Base-by-base conservation (phyloP, 2,888 invertebrate species). In the Lamellibrachia columna region DNA sequence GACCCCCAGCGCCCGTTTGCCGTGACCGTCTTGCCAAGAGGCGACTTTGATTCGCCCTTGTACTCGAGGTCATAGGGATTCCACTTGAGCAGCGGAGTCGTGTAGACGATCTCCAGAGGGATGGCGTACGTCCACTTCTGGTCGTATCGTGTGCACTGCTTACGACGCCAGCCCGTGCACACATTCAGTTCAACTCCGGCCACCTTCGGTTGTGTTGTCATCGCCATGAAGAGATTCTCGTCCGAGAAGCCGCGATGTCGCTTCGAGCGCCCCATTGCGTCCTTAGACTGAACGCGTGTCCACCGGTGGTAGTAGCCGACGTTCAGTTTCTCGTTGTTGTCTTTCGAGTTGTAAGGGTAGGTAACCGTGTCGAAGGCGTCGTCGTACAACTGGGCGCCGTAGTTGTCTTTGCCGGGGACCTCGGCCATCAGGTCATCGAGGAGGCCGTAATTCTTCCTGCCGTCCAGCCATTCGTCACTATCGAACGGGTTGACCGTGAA, bases 1-100 rank as follows among this genome's bases (percentile, higher is more conserved):
- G 52, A 52, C 7, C 95, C 94, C 92, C 93, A 93, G 40, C 95
- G 92, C 22, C 92, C 91, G 90, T 92, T 52, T 2, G 92, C 92
- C 9, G 60, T 91, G 28, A 92, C 92, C 9, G 91, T 75, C 2
- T 75, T 75, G 75, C 75, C 75, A 4, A 75, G 22, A 2, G 1
- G 3, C 52, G 53, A 90, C 90, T 1, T 52, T 60, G 15, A 22
- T 28, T 90, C 15, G 75, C 94, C 92, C 52, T 92, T 93, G 90
- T 93, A 94, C 7, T 90, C 28, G 2, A 96, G 90, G 53, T 95
- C 93, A 93, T 95, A 95, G 0, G 96, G 95, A 93, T 95, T 95
- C 96, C 96, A 96, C 22, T 92, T 92, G 9, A 93, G 92, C n/a
- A 96, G 94, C 0, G 96, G 96, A 0, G 95, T 96, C 92, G 95